Base-by-base conservation (phyloP, 2,888 invertebrate species). In the Drosophila kambysellisi region DNA sequence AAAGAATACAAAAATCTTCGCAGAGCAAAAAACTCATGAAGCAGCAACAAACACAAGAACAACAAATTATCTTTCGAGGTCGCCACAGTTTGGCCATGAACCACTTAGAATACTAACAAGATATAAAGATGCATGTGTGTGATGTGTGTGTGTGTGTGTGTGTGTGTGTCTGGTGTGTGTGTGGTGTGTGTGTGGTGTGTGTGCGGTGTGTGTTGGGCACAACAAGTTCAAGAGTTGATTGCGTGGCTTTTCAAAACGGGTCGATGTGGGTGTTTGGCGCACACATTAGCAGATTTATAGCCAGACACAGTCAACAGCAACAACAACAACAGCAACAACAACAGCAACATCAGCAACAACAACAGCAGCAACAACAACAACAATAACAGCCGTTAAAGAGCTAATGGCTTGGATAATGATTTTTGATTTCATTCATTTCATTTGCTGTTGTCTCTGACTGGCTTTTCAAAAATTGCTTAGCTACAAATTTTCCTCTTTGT, bases 381-480 rank as follows among this genome's bases (percentile, higher is more conserved):
- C 69, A 83, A 86, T 61, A 86, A 82, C 54, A 78, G 70, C 72
- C 64, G 82, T 74, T 83, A 84, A 88, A 88, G 69, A 70, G 89
- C 84, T 85, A 88, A 85, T 85, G 84, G 80, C 82, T 83, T 76
- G 84, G 77, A 82, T 88, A 85, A 85, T 85, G 82, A 80, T 81
- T 80, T 78, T 74, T 76, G 79, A 88, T 82, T 79, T 81, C 67
- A 67, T 70, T 81, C 68, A 87, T 81, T 81, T 86, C 61, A 75
- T 70, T 72, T 74, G 77, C 70, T 77, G 74, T 69, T 78, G 59
- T 54, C 56, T 58, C 60, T 64, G 59, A 35, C 54, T 63, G 70
- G 50, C 54, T 77, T 70, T 70, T 46, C 20, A 46, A 46, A 65
- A 58, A 60, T 57, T 58, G 56, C 69, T 70, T 39, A 43, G 70